Percentiles rank a stretch among this genome's conserved stretches.
Conservation (phyloP, 2,113 vertebrate species). For the Chlamydotis undulata region DNA sequence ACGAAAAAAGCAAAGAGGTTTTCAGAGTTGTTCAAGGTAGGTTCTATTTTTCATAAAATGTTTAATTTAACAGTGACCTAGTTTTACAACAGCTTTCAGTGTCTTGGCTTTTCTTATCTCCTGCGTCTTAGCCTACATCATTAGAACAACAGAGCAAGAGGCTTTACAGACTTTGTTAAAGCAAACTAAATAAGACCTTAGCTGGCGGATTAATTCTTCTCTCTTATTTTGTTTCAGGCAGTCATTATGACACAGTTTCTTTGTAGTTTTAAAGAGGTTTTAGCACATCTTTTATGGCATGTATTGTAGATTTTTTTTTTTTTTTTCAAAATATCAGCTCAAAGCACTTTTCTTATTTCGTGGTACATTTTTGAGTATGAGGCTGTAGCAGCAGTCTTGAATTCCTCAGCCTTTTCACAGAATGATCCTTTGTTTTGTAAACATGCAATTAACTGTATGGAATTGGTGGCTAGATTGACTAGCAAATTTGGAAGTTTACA, state of each 20-base stretch:
- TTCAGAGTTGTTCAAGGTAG: constrained; percentile 21
- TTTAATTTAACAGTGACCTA: constrained; percentile 65
- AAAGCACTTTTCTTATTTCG: constrained; percentile 2
- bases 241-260: background rate
- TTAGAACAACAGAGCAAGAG: constrained; percentile 35
- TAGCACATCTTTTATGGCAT: background rate
- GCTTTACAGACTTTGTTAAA: constrained; percentile 34
- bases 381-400: background rate
- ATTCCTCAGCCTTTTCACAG: background rate
- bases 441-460: background rate
- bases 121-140: constrained; percentile 47
- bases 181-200: constrained; percentile 4
- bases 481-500: background rate
- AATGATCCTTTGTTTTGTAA: constrained; percentile 18
- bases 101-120: constrained; percentile 44
- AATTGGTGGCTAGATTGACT: background rate
- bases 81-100: constrained; percentile 49
- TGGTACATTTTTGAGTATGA: background rate
- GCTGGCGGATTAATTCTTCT: constrained; percentile 24
- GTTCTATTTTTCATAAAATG: constrained; percentile 49
- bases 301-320: background rate
- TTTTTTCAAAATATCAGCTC: background rate
- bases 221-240: constrained; percentile 6
- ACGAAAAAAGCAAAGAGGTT: constrained; percentile 5
- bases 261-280: constrained; percentile 13